Evolutionary conservation across 2,797 vertebrate species (phyloP).

Genomic region (Tamandua tetradactyla): DNA sequence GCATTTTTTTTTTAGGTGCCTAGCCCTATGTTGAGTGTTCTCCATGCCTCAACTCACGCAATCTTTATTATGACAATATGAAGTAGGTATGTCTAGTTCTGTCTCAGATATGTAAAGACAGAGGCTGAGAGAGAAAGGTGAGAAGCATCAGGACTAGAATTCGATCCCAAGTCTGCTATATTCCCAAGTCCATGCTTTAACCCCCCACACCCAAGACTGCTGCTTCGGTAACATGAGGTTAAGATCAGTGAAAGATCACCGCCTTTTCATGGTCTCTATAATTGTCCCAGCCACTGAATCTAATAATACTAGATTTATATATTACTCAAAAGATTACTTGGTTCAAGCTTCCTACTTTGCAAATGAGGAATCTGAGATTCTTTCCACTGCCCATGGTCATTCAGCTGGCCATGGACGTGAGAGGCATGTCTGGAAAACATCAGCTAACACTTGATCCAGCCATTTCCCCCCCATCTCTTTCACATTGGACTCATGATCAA

Average conservation of each 20-base stretch:
- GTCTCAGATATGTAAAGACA: not conserved
- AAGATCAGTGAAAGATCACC: not conserved
- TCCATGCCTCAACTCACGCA: not conserved
- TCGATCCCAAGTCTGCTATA: not conserved
- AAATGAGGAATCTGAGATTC: not conserved
- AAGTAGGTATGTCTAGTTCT: not conserved
- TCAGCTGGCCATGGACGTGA: not conserved
- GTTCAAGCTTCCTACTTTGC: not conserved
- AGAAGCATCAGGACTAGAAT: not conserved
- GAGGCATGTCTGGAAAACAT: not conserved
- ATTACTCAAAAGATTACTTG: not conserved
- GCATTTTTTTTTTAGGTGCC: not conserved
- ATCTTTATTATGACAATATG: not conserved
- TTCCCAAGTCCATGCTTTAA: not conserved
- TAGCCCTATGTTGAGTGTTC: not conserved
- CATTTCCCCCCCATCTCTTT: not conserved
- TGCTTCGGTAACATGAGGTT: not conserved
- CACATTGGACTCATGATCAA: not conserved
- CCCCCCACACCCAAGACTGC: not conserved
- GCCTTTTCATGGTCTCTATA: not conserved
- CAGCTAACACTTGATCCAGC: not conserved
- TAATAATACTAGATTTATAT: not conserved
- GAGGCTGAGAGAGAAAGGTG: not conserved
- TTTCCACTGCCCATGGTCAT: fast-evolving
- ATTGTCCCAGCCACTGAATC: not conserved